phyloP scores from a whole-genome alignment of 1,140 invertebrate species.

The Drosophila kikkawai region DNA sequence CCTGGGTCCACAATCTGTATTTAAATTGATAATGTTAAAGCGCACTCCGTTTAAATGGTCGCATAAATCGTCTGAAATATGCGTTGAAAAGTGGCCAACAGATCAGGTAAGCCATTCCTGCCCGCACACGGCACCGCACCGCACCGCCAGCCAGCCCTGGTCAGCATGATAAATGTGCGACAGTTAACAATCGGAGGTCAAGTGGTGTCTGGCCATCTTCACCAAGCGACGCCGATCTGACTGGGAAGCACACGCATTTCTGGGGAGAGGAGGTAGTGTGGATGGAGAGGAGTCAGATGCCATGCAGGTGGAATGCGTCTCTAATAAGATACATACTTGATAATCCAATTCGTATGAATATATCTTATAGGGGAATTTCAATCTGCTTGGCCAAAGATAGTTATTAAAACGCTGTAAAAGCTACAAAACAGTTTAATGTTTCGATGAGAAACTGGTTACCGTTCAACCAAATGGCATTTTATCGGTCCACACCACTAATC shows the following conservation, averaged over 20 bases:
- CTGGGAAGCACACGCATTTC: constrained; percentile 32
- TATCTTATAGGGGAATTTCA: no score
- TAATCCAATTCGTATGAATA: not conserved
- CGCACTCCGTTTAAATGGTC: constrained; percentile 44
- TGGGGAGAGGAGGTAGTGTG: not conserved
- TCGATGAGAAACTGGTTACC: not conserved
- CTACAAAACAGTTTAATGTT: not conserved
- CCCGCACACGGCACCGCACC: not conserved
- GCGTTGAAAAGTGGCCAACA: constrained; percentile 51
- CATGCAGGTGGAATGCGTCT: not conserved
- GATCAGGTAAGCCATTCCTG: constrained; percentile 29
- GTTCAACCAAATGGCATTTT: not conserved
- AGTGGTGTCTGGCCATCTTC: constrained; percentile 17
- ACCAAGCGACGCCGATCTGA: constrained; percentile 21
- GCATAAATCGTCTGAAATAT: constrained; percentile 47
- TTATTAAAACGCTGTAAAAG: not conserved
- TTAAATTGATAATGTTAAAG: constrained; percentile 68
- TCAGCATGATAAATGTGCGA: constrained; percentile 51
- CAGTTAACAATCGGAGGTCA: constrained; percentile 53
- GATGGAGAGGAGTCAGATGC: not conserved
- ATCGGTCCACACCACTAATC: constrained; percentile 8
- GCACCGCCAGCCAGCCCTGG: not conserved
- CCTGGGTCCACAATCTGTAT: constrained; percentile 34
- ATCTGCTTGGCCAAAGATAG: not conserved
- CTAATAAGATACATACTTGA: not conserved